phyloP scores from a whole-genome alignment of 2,113 vertebrate genomes.

The Megaleporinus macrocephalus region DNA sequence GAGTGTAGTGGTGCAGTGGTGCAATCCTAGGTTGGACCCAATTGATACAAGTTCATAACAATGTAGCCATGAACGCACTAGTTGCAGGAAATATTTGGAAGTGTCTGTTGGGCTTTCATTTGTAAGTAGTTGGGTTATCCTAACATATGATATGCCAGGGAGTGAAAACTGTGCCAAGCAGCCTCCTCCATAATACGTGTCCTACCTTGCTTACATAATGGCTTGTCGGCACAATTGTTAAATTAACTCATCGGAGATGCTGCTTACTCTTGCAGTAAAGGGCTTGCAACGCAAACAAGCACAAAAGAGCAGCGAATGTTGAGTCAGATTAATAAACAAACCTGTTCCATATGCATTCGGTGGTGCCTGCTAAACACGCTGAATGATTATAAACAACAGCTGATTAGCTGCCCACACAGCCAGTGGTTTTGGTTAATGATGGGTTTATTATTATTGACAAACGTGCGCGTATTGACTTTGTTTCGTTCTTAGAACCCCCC shows the following conservation, averaged over 20 bases:
- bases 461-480: conserved; percentile 42
- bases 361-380: conserved; percentile 41
- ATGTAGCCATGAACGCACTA: too few relatives aligned
- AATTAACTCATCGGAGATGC: conserved; percentile 34
- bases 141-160: too few relatives aligned
- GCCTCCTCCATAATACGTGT: neutral
- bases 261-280: conserved; percentile 40
- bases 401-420: conserved; percentile 30
- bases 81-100: too few relatives aligned
- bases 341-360: conserved; percentile 43
- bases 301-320: conserved; percentile 33
- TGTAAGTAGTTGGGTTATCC: too few relatives aligned
- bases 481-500: conserved; percentile 34
- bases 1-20: too few relatives aligned
- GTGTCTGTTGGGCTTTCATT: too few relatives aligned
- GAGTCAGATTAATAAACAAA: conserved; percentile 28
- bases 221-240: conserved; percentile 30
- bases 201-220: conserved; percentile 31
- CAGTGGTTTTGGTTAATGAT: conserved; percentile 40
- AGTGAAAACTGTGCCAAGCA: too few relatives aligned
- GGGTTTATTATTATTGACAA: conserved; percentile 36
- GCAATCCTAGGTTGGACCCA: too few relatives aligned
- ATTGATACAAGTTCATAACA: too few relatives aligned
- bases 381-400: conserved; percentile 40
- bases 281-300: conserved; percentile 27